Conservation (phyloP, 2,888 invertebrate genomes). For the Volucella bombylans region DNA sequence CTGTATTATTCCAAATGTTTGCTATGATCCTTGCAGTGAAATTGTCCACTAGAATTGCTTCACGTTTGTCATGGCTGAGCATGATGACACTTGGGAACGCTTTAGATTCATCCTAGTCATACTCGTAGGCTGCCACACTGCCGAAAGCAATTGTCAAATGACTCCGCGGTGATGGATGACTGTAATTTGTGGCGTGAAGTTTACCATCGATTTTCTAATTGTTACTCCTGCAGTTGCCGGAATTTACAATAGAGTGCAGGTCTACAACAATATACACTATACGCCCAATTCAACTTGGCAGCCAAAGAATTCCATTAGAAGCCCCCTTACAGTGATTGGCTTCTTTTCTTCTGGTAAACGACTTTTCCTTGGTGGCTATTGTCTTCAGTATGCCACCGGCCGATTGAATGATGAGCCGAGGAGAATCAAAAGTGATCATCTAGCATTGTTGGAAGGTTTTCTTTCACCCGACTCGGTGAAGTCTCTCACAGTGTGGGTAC, state of each 20-base stretch:
- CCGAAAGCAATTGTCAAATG: conserved; percentile 15
- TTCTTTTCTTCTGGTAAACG: conserved; percentile 58
- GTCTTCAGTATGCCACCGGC: conserved; percentile 35
- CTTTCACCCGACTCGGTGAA: background rate
- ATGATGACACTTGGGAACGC: conserved; percentile 15
- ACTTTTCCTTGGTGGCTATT: conserved; percentile 18
- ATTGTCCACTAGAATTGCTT: conserved; percentile 28
- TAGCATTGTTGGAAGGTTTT: conserved; percentile 49
- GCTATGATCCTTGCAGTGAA: conserved; percentile 15
- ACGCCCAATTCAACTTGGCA: background rate
- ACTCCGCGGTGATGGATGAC: conserved; percentile 53
- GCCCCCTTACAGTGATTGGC: conserved; percentile 44
- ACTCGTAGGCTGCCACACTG: conserved; percentile 27
- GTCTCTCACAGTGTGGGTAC: conserved; percentile 11
- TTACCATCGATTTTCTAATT: conserved; percentile 61
- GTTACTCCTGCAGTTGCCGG: conserved; percentile 50
- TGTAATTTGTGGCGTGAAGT: conserved; percentile 58
- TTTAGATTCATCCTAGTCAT: conserved; percentile 5
- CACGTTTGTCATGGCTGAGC: conserved; percentile 39
- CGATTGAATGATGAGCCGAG: conserved; percentile 63
- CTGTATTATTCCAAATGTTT: conserved; percentile 30
- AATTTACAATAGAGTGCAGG: background rate
- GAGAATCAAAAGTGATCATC: conserved; percentile 65
- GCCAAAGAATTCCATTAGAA: conserved; percentile 49
- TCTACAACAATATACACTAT: conserved; percentile 34